Percentiles rank a stretch among this genome's conserved stretches.
Conservation (phyloP, 1,140 invertebrate species). For the Octopus bimaculoides region DNA sequence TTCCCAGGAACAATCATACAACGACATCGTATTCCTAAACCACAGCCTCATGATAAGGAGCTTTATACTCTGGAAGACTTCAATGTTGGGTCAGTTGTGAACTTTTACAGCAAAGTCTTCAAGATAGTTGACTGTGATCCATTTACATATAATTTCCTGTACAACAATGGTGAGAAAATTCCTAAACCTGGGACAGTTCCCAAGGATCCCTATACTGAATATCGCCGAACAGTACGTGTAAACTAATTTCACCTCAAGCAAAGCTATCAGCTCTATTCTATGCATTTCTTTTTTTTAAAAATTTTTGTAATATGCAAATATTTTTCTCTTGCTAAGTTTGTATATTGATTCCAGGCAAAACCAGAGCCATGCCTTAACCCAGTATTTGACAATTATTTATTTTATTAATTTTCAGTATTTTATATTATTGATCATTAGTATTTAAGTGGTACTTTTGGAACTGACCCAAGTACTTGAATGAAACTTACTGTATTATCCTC, state of each 20-base stretch:
- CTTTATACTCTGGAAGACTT: conserved; percentile 68
- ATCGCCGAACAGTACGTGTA: conserved; percentile 54
- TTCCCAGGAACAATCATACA: conserved; percentile 69
- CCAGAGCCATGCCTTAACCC: too few species aligned
- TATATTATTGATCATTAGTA: too few species aligned
- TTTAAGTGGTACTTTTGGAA: too few species aligned
- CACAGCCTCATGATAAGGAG: conserved; percentile 66
- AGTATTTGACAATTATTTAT: too few species aligned
- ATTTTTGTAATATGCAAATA: neutral
- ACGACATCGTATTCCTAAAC: conserved; percentile 74
- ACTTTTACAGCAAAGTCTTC: conserved; percentile 74
- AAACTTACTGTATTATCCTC: too few species aligned
- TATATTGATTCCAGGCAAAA: too few species aligned
- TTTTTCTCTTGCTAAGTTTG: too few species aligned
- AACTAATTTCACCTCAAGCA: neutral
- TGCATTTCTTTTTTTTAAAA: neutral
- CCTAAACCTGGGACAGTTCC: conserved; percentile 33
- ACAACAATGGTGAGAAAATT: conserved; percentile 78
- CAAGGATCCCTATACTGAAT: conserved; percentile 51
- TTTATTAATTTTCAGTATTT: too few species aligned
- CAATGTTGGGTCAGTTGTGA: conserved; percentile 70
- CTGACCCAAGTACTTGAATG: too few species aligned
- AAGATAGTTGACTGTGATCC: conserved; percentile 78
- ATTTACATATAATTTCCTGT: conserved; percentile 81
- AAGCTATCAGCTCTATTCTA: neutral